Base-by-base conservation (phyloP, 2,888 invertebrate species). In the Lasioglossum marginatum region DNA sequence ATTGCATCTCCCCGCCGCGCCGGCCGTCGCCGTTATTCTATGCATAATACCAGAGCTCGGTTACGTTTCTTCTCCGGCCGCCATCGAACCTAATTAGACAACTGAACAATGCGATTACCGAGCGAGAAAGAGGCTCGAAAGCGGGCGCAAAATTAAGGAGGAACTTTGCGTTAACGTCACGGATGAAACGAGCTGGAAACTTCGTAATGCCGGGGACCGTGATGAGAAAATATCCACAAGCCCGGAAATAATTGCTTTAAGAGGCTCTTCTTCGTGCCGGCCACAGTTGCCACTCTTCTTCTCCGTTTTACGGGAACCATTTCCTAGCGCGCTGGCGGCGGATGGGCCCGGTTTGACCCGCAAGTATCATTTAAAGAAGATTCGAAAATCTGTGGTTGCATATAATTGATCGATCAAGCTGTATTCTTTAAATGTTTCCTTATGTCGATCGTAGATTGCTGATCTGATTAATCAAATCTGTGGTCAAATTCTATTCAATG, bases 1-100 rank as follows among this genome's bases (percentile, higher is more conserved):
- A 68, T 52, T 52, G 68, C 27, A 19, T 77, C 48, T 48, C 8
- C 52, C 27, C 75, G 27, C 5, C 68, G n/a, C n/a, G n/a, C n/a
- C n/a, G n/a, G n/a, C n/a, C n/a, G n/a, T n/a, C n/a, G 16, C 52
- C 37, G 66, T 23, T 27, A 34, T 48, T 37, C 48, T 5, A 68
- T n/a, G 37, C 48, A 37, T 48, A 48, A 66, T 45, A 27, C 34
- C 27, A 16, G 31, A 37, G 27, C 60, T 63, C 40, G 19, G 68
- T 40, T n/a, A 27, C 63, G 40, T 66, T 76, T 23, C 27, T 31
- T 60, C 37, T 60, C 27, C 43, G n/a, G 40, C 12, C 43, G 23
- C 63, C 37, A 63, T 66, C 76, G 63, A 45, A 63, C 45, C 43
- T 63, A 63, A 60, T 76, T 66, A 63, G 63, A 76, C 63, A 66